Base-by-base conservation (phyloP, 2,113 vertebrate species). In the Alosa alosa region DNA sequence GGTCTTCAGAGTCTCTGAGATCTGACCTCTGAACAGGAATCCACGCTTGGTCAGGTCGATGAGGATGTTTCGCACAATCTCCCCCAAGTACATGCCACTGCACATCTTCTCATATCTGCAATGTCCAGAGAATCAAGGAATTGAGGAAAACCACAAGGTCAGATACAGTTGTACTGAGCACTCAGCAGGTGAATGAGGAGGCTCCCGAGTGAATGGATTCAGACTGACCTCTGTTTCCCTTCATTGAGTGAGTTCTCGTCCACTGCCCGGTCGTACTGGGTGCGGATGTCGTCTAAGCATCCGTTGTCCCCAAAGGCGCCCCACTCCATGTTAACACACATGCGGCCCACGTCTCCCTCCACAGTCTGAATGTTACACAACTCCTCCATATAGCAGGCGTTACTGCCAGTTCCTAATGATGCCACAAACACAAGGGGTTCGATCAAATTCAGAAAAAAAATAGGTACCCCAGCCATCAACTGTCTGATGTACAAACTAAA, bases 261-360 rank as follows among this genome's bases (percentile, higher is more conserved):
- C 31, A 99, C 98, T 25, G 93, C 45, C 82, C 91, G 93, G 93
- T 99, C 98, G 36, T 97, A 99, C 44, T 95, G 91, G 0, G 98
- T 99, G 91, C 98, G 96, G 87, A 99, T 96, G 88, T 99, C 97
- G 0, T 99, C 98, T 88, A 99, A 95, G 91, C 98, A 97, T 0
- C 98, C 98, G 0, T 97, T 99, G 93, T 99, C 98, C 50, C 98
- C 98, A 0, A 99, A 99, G 0, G 97, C 98, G 7, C 98, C 98
- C 98, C 98, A 99, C 89, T 99, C 98, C 87, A 99, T 99, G 93
- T 99, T 99, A 91, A 99, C 95, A 3, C 98, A 99, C 98, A 99
- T 99, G 85, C 81, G 94, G 1, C 98, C 98, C 10, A 96, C 92
- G 0, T 94, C 93, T 10, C 96, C 97, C 0, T 97, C 96, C 3